Evolutionary conservation across 2,888 invertebrate genomes (phyloP), one percentile per base, ranked within the genome.

Genomic region (Athalia rosae): DNA sequence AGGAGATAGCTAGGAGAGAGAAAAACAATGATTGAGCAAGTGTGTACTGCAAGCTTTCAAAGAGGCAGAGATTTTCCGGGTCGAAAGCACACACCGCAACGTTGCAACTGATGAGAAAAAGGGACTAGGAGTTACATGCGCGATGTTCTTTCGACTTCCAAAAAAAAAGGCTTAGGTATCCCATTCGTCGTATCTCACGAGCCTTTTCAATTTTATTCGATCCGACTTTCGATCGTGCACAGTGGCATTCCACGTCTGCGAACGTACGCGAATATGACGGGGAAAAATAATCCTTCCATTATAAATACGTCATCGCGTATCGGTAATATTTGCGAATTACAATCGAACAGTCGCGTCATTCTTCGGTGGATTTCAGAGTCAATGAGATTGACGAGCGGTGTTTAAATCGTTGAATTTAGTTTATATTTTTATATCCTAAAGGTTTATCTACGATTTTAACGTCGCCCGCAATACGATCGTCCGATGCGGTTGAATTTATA

Each of bases 21-120:
- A 62, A 67, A 69, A 63, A n/a, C 47, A 77, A 79, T 82, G 78
- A 80, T 79, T 78, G 78, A 45, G 3, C 78, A 62, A 71, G 80
- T 63, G 28, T 28, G 28, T 28, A 28, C n/a, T n/a, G n/a, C 28
- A 28, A 28, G 28, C 28, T 28, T 28, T 28, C 28, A 28, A 28
- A 28, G 28, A 28, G 0, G 28, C 1, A 28, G 28, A 28, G 28
- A 28, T 28, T 28, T 28, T 1, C 28, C 28, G 28, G 28, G 28
- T 28, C 28, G 28, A 28, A 28, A 28, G 28, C 28, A 28, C 28
- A 28, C 1, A 28, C 28, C 28, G 28, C 28, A 28, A 28, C 28
- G 28, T 28, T 28, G 28, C 28, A 28, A 28, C 28, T 28, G 28
- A 28, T 28, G 28, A 28, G 28, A 28, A 28, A 28, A 28, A 28